phyloP scores from a whole-genome alignment of 2,113 vertebrate species.

The Phalacrocorax brasilianus region DNA sequence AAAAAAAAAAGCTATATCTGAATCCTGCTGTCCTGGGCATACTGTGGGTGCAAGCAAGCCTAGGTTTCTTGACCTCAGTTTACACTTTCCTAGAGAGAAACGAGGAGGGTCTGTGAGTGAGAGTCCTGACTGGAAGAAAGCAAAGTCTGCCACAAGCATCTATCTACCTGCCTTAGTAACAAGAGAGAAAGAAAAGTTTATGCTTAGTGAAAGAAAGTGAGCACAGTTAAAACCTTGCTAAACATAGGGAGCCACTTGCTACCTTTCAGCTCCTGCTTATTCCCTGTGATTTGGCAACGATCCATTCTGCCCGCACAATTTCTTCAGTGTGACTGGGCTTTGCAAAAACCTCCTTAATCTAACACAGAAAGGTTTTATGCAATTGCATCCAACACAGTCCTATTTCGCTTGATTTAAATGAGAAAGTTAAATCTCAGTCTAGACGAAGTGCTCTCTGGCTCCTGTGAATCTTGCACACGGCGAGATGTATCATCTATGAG shows the following conservation, averaged over 20 bases:
- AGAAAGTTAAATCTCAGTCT: conserved; percentile 58
- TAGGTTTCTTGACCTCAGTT: neutral
- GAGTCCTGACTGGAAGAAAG: neutral
- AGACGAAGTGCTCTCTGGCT: conserved; percentile 4
- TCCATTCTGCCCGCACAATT: neutral
- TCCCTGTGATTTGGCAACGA: conserved; percentile 18
- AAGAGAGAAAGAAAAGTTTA: neutral
- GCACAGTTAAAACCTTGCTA: neutral
- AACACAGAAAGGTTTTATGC: conserved; percentile 18
- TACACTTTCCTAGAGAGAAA: neutral
- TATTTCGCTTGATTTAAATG: conserved; percentile 28
- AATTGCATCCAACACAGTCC: neutral
- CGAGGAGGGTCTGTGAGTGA: neutral
- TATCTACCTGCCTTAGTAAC: neutral
- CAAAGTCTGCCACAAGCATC: neutral
- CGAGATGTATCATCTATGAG: neutral
- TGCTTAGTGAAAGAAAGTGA: neutral
- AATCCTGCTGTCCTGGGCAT: neutral
- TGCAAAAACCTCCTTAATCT: conserved; percentile 42
- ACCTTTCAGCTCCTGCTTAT: conserved; percentile 1
- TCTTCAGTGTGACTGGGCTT: conserved; percentile 23
- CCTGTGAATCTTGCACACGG: neutral
- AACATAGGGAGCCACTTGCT: neutral
- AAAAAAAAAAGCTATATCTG: neutral
- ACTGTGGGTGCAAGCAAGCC: neutral